phyloP scores from a whole-genome alignment of 2,888 invertebrate genomes.

The Pollenia labialis region DNA sequence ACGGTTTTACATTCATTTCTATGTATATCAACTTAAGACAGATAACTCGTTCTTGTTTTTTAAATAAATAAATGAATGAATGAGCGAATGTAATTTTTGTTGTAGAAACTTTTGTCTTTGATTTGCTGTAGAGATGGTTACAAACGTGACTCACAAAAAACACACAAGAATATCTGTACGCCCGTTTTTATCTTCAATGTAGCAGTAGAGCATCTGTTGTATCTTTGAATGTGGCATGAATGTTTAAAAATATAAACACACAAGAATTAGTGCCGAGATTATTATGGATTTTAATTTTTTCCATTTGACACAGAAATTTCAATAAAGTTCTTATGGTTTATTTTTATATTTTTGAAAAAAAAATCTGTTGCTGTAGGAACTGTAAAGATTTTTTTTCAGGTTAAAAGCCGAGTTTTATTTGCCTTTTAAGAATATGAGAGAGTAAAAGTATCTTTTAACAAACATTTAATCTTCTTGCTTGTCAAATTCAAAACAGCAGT shows the following conservation, averaged over 20 bases:
- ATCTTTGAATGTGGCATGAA: conserved; percentile 7
- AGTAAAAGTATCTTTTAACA: conserved; percentile 40
- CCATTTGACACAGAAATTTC: conserved; percentile 35
- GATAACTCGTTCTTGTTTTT: background rate
- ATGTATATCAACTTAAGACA: conserved; percentile 5
- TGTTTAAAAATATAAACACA: background rate
- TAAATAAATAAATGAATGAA: background rate
- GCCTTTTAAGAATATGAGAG: background rate
- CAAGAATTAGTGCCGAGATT: background rate
- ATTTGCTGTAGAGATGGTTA: conserved; percentile 6
- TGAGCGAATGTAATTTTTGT: background rate
- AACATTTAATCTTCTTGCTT: conserved; percentile 19
- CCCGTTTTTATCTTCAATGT: conserved; percentile 25
- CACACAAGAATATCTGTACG: background rate
- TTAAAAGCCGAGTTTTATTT: background rate
- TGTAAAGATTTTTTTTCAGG: background rate
- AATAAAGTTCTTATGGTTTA: background rate
- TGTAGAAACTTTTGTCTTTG: conserved; percentile 28
- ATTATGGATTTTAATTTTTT: background rate
- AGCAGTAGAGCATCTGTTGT: conserved; percentile 36
- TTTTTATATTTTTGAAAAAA: background rate
- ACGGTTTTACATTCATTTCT: conserved; percentile 35
- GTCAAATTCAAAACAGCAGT: background rate
- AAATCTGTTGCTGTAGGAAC: background rate
- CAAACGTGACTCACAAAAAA: background rate